phyloP scores from a whole-genome alignment of 23 tunicate species.

The Halocynthia roretzi region DNA sequence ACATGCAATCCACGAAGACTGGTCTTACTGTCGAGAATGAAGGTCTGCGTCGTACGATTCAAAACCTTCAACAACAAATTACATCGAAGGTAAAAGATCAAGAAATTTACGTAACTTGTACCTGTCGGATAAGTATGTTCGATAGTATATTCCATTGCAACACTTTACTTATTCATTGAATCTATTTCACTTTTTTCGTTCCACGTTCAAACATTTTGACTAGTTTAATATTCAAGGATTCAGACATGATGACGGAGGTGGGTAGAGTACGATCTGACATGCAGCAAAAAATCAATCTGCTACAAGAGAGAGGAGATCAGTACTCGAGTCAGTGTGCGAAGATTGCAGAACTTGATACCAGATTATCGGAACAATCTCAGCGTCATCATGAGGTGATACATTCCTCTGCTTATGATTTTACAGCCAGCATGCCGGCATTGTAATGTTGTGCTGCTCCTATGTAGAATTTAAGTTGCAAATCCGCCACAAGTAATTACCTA shows the following conservation, averaged over 20 bases:
- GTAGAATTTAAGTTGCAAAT: no score
- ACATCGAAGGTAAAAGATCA: constrained; percentile 23
- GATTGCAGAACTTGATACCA: constrained; percentile 33
- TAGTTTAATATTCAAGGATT: constrained; percentile 3
- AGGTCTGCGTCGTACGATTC: constrained; percentile 48
- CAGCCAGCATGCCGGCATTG: no score
- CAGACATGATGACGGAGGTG: constrained; percentile 36
- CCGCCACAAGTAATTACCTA: no score
- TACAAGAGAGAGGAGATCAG: constrained; percentile 49
- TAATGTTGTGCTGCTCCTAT: no score
- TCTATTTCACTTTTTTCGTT: no score
- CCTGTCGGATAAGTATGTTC: no score
- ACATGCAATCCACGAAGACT: constrained; percentile 37
- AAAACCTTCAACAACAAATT: constrained; percentile 45
- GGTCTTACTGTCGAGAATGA: constrained; percentile 42
- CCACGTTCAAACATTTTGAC: no score
- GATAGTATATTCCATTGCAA: no score
- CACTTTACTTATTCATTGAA: no score
- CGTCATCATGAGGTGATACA: constrained; percentile 19
- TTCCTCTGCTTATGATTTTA: no score
- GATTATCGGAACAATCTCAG: constrained; percentile 27
- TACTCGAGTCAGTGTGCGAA: constrained; percentile 35
- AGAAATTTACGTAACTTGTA: no score
- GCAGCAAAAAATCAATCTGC: constrained; percentile 37
- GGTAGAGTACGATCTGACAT: constrained; percentile 37